Base-by-base conservation (phyloP, 2,797 vertebrate genomes). In the Acanthis flammea region DNA sequence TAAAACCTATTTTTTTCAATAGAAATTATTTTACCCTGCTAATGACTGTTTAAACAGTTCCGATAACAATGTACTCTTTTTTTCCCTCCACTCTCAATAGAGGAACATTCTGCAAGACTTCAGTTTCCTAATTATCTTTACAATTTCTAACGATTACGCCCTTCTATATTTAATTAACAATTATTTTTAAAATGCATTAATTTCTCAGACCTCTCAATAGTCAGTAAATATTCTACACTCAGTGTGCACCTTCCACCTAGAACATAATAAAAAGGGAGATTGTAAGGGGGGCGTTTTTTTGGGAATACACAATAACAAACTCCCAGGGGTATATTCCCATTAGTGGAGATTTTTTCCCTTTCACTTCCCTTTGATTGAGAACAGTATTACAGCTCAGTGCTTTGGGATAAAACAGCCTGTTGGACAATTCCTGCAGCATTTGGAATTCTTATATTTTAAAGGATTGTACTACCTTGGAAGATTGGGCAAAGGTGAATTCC, bases 341-440 rank as follows among this genome's bases (percentile, higher is more conserved):
- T 60, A 54, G 7, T 39, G 23, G 13, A 75, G 15, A n/a, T 10
- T n/a, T 58, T 35, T 51, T 24, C 24, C 23, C 27, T 75, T 44
- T 66, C 22, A 44, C 16, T 50, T 35, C 27, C 12, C 12, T 51
- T 75, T 55, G 35, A 39, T 2, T 54, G 44, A 50, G 22, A 61
- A 28, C 12, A 0, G 0, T 33, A 13, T 10, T 13, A 2, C 12
- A 58, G 17, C 35, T 68, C 45, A 31, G 2, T 14, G 8, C 42
- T 65, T 63, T 47, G 16, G 9, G 57, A 70, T 55, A 73, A 86
- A 79, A 16, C 12, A 54, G 10, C 14, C 22, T 62, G 3, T 62
- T 63, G 33, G 37, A 50, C 7, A 71, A 47, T 48, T 73, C 12
- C 18, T 90, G 25, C 14, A 62, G 19, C 10, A 21, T 66, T 79